Evolutionary conservation across 2,888 invertebrate species (phyloP).

Genomic region (Drosophila formosana): DNA sequence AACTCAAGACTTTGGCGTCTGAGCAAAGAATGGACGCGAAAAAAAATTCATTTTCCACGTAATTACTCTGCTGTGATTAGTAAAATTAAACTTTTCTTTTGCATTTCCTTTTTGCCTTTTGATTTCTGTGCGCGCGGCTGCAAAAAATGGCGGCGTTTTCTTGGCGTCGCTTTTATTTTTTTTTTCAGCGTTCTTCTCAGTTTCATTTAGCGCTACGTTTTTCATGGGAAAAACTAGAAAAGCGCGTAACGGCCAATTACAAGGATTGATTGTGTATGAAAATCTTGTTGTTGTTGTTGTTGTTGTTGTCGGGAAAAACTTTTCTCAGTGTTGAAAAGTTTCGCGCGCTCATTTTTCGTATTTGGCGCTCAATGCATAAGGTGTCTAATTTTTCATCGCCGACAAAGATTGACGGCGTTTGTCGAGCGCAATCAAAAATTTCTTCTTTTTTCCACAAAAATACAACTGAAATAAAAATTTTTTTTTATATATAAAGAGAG

Average conservation of each 20-base stretch:
- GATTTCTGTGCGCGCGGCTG: slow-evolving; percentile 65
- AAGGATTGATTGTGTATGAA: slow-evolving; percentile 84
- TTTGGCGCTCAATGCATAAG: slow-evolving; percentile 69
- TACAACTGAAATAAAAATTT: slow-evolving; percentile 14
- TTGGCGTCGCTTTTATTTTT: slow-evolving; percentile 23
- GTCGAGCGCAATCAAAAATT: slow-evolving; percentile 73
- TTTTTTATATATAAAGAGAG: background rate
- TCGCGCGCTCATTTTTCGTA: slow-evolving; percentile 41
- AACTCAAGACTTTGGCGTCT: background rate
- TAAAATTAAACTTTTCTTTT: slow-evolving; percentile 84
- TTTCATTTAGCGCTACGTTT: slow-evolving; percentile 83
- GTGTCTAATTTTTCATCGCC: slow-evolving; percentile 83
- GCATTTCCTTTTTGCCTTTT: slow-evolving; percentile 70
- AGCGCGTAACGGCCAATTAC: slow-evolving; percentile 83
- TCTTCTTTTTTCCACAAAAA: slow-evolving; percentile 55
- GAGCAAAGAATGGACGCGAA: slow-evolving; percentile 26
- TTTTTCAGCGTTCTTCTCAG: slow-evolving; percentile 48
- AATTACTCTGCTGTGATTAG: slow-evolving; percentile 85
- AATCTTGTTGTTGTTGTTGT: slow-evolving; percentile 47
- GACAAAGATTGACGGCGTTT: slow-evolving; percentile 76
- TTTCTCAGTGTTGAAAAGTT: slow-evolving; percentile 67
- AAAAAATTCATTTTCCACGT: slow-evolving; percentile 85
- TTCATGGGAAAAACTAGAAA: slow-evolving; percentile 82
- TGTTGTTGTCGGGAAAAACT: slow-evolving; percentile 61
- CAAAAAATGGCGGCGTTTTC: slow-evolving; percentile 68